Base-by-base conservation (phyloP, 2,113 vertebrate genomes). In the Coptodon rendalli region DNA sequence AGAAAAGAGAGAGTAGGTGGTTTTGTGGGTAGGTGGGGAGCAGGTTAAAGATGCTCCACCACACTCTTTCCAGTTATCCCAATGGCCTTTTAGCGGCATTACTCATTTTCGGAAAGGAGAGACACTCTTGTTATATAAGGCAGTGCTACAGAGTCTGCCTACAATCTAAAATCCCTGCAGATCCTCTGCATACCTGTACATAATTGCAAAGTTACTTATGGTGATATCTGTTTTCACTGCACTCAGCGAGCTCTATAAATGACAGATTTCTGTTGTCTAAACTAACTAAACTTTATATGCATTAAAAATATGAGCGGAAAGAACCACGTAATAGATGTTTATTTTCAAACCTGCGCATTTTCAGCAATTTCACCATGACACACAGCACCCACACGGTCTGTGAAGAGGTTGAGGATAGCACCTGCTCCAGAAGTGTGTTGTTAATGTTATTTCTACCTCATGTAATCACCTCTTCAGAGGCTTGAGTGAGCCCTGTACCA, bases 41-140 rank as follows among this genome's bases (percentile, higher is more conserved):
- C 90, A 92, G 92, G 94, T 92, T 86, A 87, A 89, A 90, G 92
- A 91, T 91, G 82, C 85, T 92, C 91, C 59, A 68, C 43, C 22
- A 29, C 82, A 89, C 92, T 91, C 81, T 86, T 84, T 91, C 81
- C 92, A 93, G 87, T 90, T 92, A 92, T 93, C 90, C 92, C 82
- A 83, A 73, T 86, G 87, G 86, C 87, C 82, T 92, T 91, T 92
- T 85, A 87, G 89, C 54, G 50, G 84, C 90, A 88, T 95, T 92
- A 94, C 90, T 94, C 93, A 94, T 92, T 92, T 94, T 92, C 63
- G 90, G 91, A 91, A 71, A 88, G 90, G 91, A 91, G 90, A 94
- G 90, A 92, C 90, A 90, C 89, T 92, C 56, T 53, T 89, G 93
- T 95, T 95, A 93, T 78, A 91, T 94, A 95, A 95, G 57, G 59